phyloP scores from a whole-genome alignment of 2,888 invertebrate species.

The Cheilosia variabilis region DNA sequence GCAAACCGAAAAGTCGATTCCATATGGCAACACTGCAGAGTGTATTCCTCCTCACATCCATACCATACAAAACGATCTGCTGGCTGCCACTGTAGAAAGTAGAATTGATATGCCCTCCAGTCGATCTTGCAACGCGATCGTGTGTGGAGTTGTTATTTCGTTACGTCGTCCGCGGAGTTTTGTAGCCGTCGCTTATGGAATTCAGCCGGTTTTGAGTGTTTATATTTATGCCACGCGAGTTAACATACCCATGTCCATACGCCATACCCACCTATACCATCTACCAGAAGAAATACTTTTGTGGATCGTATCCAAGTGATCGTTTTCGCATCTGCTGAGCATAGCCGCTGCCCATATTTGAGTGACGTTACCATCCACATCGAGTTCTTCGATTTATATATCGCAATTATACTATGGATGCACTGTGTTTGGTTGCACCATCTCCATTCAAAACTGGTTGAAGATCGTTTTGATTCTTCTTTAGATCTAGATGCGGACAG shows the following conservation, averaged over 20 bases:
- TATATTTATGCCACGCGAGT: slow-evolving; percentile 46
- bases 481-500: slow-evolving; percentile 33
- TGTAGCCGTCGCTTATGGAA: slow-evolving; percentile 3
- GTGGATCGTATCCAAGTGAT: slow-evolving; percentile 63
- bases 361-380: slow-evolving; percentile 31
- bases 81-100: slow-evolving; percentile 47
- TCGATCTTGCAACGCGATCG: slow-evolving; percentile 74
- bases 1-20: background rate
- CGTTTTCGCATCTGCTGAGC: slow-evolving; percentile 9
- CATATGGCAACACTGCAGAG: slow-evolving; percentile 42
- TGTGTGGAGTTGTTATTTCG: slow-evolving; percentile 53
- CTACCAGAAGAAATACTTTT: slow-evolving; percentile 36
- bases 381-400: slow-evolving; percentile 53
- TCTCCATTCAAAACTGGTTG: slow-evolving; percentile 31
- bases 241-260: no score
- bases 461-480: slow-evolving; percentile 27
- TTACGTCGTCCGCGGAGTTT: slow-evolving; percentile 17
- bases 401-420: slow-evolving; percentile 33
- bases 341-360: background rate
- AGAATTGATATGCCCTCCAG: slow-evolving; percentile 70
- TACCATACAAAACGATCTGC: slow-evolving; percentile 25
- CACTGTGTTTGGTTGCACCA: slow-evolving; percentile 28
- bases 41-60: slow-evolving; percentile 45
- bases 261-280: background rate
- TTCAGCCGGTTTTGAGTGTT: slow-evolving; percentile 67